Conservation (phyloP, 2,113 vertebrate species). For the Hipposideros armiger region DNA sequence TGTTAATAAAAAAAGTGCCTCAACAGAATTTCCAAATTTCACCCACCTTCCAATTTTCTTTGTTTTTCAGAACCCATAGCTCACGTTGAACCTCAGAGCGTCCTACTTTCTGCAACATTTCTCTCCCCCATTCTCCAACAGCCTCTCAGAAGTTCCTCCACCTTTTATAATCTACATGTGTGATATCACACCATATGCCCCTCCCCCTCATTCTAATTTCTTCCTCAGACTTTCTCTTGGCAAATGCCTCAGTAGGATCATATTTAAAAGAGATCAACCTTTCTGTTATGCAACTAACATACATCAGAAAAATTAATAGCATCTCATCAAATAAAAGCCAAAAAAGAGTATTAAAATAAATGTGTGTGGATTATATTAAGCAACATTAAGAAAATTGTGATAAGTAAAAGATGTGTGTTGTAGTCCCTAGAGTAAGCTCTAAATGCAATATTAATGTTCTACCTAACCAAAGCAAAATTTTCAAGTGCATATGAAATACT, state of each 20-base stretch:
- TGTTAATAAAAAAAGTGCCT: not conserved
- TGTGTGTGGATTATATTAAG: not conserved
- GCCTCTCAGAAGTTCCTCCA: not conserved
- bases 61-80: not conserved
- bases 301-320: not conserved
- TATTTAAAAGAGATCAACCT: not conserved
- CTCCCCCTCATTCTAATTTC: not conserved
- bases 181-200: not conserved
- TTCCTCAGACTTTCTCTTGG: not conserved
- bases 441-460: not conserved
- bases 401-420: not conserved
- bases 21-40: not conserved
- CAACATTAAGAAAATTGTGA: not conserved
- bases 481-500: not conserved
- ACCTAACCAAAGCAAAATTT: not conserved
- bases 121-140: not conserved
- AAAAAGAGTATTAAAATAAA: conserved; percentile 1
- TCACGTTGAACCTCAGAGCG: not conserved
- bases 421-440: not conserved
- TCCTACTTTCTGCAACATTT: not conserved
- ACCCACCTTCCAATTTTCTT: not conserved
- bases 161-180: not conserved
- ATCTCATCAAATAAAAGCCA: not conserved
- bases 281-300: not conserved
- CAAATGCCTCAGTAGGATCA: not conserved